Conservation (phyloP, 2,888 invertebrate species). For the Lobophora halterata region DNA sequence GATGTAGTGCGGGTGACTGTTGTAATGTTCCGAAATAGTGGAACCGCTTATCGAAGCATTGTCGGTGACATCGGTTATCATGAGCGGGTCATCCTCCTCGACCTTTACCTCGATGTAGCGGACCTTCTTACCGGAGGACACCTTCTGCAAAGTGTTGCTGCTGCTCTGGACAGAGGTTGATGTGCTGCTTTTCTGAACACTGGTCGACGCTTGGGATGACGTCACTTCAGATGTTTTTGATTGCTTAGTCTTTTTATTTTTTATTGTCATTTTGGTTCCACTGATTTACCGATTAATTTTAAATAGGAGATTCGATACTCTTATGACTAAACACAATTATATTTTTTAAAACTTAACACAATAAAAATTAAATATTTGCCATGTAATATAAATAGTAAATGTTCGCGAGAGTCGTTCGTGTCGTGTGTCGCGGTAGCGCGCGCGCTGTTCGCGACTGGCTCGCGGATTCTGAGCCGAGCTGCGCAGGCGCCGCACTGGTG, state of each 20-base stretch:
- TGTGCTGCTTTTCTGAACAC: slow-evolving; percentile 70
- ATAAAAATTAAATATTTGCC: slow-evolving; percentile 65
- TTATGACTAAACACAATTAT: slow-evolving; percentile 53
- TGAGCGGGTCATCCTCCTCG: slow-evolving; percentile 76
- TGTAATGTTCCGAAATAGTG: slow-evolving; percentile 72
- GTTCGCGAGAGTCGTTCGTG: slow-evolving; percentile 77
- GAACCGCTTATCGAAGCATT: slow-evolving; percentile 73
- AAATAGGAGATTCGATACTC: slow-evolving; percentile 61
- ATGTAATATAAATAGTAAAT: slow-evolving; percentile 51
- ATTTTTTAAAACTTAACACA: slow-evolving; percentile 57
- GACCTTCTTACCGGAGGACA: slow-evolving; percentile 73
- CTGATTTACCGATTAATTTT: slow-evolving; percentile 44
- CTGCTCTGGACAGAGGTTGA: slow-evolving; percentile 66
- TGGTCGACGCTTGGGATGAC: slow-evolving; percentile 66
- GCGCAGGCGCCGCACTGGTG: slow-evolving; percentile 42
- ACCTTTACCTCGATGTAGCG: slow-evolving; percentile 78
- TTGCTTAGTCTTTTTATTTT: slow-evolving; percentile 80
- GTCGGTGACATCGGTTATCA: slow-evolving; percentile 77
- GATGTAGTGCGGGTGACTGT: slow-evolving; percentile 77
- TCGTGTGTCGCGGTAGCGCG: slow-evolving; percentile 68
- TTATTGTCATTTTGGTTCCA: slow-evolving; percentile 77
- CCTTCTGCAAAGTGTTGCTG: slow-evolving; percentile 67
- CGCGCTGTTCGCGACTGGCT: slow-evolving; percentile 71
- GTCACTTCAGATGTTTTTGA: slow-evolving; percentile 67
- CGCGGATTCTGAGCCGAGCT: slow-evolving; percentile 65